These are phyloP conservation scores for Heliconius eleuchia DNA, from an alignment of 1,140 invertebrate genomes.

Conservation along the genomic window DNA sequence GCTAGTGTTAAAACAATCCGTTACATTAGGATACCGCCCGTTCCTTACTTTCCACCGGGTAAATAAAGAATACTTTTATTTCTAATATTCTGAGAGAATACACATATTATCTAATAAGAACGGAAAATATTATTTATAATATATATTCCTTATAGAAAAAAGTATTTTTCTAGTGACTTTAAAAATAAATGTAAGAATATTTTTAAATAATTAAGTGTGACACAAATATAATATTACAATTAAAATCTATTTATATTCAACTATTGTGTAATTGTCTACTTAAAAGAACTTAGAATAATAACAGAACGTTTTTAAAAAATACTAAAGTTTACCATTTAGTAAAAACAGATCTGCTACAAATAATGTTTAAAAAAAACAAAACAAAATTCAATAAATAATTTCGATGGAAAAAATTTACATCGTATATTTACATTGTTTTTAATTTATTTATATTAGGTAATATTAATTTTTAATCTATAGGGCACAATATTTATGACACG, in stretches of 20 bases:
- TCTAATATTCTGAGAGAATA: too few species aligned
- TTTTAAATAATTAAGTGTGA: background rate
- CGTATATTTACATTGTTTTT: background rate
- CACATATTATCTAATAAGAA: too few species aligned
- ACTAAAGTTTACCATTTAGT: background rate
- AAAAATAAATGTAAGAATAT: background rate
- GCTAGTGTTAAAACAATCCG: too few species aligned
- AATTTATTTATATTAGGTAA: background rate
- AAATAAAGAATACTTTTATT: too few species aligned
- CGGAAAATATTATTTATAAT: too few species aligned
- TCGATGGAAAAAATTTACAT: background rate
- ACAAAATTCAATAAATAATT: background rate
- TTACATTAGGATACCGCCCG: too few species aligned
- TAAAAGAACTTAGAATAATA: background rate
- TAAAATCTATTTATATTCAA: background rate
- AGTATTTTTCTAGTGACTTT: too few species aligned
- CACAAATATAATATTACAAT: background rate
- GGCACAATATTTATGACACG: conserved; percentile 2
- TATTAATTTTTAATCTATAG: background rate
- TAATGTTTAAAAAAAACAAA: background rate
- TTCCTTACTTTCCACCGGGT: too few species aligned
- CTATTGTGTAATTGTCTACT: background rate
- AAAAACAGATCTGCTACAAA: background rate
- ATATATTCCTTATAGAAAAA: too few species aligned
- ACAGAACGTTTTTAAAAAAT: too few species aligned